phyloP scores from a whole-genome alignment of 2,888 invertebrate genomes.

The Amorpha juglandis region DNA sequence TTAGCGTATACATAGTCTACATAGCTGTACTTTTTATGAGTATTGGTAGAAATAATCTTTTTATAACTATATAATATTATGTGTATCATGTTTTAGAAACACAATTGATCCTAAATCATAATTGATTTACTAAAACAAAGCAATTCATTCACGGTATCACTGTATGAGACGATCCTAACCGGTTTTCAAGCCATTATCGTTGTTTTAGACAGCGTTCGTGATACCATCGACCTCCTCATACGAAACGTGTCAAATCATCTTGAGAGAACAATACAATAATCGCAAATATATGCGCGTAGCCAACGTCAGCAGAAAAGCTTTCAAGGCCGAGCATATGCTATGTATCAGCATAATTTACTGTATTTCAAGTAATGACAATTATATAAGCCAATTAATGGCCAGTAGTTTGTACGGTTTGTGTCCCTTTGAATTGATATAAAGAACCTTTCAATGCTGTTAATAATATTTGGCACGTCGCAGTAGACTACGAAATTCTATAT shows the following conservation, averaged over 20 bases:
- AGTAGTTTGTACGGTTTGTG: background rate
- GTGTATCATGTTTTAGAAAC: no score
- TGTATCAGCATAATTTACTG: constrained; percentile 31
- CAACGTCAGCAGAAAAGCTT: constrained; percentile 42
- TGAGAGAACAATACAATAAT: constrained; percentile 39
- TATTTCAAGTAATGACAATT: background rate
- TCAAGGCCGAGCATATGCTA: constrained; percentile 36
- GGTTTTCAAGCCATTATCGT: constrained; percentile 2
- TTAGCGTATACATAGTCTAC: no score
- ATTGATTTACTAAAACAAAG: background rate
- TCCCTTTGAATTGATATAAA: background rate
- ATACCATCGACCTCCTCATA: constrained; percentile 24
- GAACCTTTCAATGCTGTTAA: background rate
- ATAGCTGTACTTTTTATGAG: no score
- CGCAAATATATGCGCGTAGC: constrained; percentile 31
- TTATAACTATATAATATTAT: no score
- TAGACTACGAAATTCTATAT: no score
- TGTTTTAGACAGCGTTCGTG: constrained; percentile 15
- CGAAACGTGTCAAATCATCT: constrained; percentile 45
- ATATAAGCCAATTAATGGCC: background rate
- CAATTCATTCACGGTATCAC: background rate
- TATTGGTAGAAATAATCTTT: no score
- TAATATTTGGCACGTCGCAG: no score
- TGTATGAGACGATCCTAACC: background rate
- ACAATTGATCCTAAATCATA: background rate